Percentiles rank a stretch among this genome's conserved stretches.
Conservation (phyloP, 2,113 vertebrate species). For the Daboia siamensis region DNA sequence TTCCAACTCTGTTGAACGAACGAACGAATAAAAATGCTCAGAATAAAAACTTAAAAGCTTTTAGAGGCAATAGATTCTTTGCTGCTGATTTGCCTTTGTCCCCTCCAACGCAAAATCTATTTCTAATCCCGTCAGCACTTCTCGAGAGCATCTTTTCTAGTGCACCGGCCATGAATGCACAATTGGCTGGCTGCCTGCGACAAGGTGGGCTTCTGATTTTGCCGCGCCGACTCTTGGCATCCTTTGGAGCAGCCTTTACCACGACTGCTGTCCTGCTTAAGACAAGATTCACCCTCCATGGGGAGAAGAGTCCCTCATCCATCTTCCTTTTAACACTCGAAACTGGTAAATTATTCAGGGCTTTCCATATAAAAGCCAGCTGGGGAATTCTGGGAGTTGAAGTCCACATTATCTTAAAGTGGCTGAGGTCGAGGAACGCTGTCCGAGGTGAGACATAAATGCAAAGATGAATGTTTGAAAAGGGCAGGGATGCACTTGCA, state of each 20-base stretch:
- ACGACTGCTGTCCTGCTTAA: slow-evolving; percentile 37
- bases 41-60: not conserved
- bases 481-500: not conserved
- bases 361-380: slow-evolving; percentile 9
- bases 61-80: not conserved
- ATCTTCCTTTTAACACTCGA: slow-evolving; percentile 57
- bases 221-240: not conserved
- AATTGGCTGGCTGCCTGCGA: not conserved
- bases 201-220: not conserved
- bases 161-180: not conserved
- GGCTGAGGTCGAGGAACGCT: not conserved
- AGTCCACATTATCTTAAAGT: not conserved
- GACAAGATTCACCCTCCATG: slow-evolving; percentile 44
- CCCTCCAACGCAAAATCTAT: not conserved
- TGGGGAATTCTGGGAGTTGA: not conserved
- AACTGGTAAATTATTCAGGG: slow-evolving; percentile 58
- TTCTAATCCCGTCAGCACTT: not conserved
- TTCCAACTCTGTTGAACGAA: not conserved
- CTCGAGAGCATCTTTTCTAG: not conserved
- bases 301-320: slow-evolving; percentile 51
- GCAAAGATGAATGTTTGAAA: not conserved
- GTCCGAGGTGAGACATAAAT: not conserved
- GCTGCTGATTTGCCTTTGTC: not conserved
- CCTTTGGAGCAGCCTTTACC: slow-evolving; percentile 20
- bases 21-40: not conserved